Evolutionary conservation across 2,113 vertebrate species (phyloP), one percentile per base, ranked within the genome.

Genomic region (Plectropomus leopardus): DNA sequence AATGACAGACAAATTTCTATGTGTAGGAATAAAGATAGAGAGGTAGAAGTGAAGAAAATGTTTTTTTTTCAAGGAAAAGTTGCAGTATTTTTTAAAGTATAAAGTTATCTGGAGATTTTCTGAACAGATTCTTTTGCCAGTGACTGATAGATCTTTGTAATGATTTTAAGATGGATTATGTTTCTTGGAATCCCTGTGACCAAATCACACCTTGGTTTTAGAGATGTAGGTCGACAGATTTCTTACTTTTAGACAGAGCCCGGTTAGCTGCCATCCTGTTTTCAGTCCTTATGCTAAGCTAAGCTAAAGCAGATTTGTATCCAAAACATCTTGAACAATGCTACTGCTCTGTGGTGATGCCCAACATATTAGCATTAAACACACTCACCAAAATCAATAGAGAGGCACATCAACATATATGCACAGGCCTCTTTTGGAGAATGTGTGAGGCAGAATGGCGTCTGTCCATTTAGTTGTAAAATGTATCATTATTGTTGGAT

Each of bases 1-100:
- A 84, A 68, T 86, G 86, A 88, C 65, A 78, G 80, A 78, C 58
- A 59, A 1, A 60, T 32, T 74, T 85, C 50, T 42, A 23, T 23
- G 14, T 36, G 21, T 54, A 24, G 14, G 50, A 69, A 81, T 79
- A 65, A 59, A 48, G 78, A 48, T 24, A 26, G 23, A 58, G 40
- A 16, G 15, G 23, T 11, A 3, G 10, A 53, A 45, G 8, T 67
- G 54, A 57, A 16, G 9, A 54, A 32, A 69, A 42, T 3, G 4
- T 5, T 4, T 28, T 9, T 58, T 17, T 21, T 40, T 21, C 16
- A 24, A n/a, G n/a, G n/a, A n/a, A 13, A 72, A 68, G 23, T 24
- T 72, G 24, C 57, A 32, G n/a, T 14, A 54, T 48, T 80, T 86
- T 79, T 50, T 8, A 32, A 26, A 23, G 3, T 61, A 32, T 19